Percentiles rank a stretch among this genome's conserved stretches.
Conservation (phyloP, 2,888 invertebrate species). For the Caenorhabditis macrosperma region DNA sequence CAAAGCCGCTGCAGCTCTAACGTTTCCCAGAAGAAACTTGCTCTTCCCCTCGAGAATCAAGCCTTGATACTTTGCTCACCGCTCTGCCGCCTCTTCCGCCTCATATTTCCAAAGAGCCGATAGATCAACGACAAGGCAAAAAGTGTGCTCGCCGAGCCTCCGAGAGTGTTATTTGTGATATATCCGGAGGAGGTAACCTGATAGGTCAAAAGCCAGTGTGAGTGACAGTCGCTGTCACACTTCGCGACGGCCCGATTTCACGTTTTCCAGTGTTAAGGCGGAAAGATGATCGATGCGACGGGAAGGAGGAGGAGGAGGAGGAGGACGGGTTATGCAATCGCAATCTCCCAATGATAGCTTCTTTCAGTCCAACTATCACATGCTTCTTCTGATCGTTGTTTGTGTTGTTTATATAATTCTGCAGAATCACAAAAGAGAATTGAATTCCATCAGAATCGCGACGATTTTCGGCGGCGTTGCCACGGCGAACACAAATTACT, state of each 20-base stretch:
- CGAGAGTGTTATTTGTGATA: constrained; percentile 31
- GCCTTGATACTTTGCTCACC: neutral
- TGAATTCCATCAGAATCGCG: neutral
- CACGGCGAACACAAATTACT: no score
- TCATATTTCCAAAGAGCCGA: constrained; percentile 17
- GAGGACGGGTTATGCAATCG: constrained; percentile 38
- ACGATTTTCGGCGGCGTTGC: no score
- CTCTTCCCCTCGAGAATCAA: no score
- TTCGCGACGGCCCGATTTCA: neutral
- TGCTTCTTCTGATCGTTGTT: neutral
- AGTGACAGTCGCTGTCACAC: constrained; percentile 11
- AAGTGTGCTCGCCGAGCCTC: neutral
- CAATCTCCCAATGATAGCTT: neutral
- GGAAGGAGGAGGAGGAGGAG: neutral
- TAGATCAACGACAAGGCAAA: constrained; percentile 26
- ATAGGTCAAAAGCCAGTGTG: constrained; percentile 36
- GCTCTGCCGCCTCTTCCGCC: neutral
- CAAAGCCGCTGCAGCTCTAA: no score
- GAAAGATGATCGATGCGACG: constrained; percentile 31
- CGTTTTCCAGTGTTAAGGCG: constrained; percentile 23
- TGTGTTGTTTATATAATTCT: neutral
- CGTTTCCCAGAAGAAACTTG: neutral
- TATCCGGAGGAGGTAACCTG: constrained; percentile 32
- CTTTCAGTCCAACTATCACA: neutral
- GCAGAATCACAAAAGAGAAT: neutral